Percentiles rank a stretch among this genome's conserved stretches.
These are phyloP conservation scores for Catagonus wagneri DNA, from an alignment of 2,113 vertebrate species.

Conservation along the genomic window DNA sequence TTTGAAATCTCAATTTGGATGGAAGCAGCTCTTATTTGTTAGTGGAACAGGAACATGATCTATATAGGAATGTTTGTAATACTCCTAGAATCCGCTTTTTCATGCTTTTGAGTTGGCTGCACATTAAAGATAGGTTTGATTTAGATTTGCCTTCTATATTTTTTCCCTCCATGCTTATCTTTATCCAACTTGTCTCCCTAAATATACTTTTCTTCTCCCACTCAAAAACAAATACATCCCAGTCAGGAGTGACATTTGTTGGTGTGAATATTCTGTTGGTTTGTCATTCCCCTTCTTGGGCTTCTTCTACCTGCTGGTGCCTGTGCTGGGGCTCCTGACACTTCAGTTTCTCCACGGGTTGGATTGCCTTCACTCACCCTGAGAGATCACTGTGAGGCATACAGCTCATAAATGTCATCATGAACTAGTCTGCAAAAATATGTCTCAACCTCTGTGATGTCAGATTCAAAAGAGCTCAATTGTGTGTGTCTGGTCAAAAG, in stretches of 20 bases:
- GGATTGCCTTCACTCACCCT: constrained; percentile 63
- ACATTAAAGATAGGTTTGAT: constrained; percentile 5
- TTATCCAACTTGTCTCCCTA: not conserved
- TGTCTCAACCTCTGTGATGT: constrained; percentile 22
- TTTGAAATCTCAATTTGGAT: constrained; percentile 16
- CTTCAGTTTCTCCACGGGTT: constrained; percentile 41
- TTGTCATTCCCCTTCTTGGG: not conserved
- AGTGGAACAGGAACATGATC: not conserved
- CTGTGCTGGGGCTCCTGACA: not conserved
- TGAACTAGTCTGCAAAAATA: constrained; percentile 68
- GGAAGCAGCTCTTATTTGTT: constrained; percentile 30
- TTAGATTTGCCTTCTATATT: not conserved
- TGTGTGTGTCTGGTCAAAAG: constrained; percentile 32
- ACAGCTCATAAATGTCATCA: constrained; percentile 79
- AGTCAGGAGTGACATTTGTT: not conserved
- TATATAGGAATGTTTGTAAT: not conserved
- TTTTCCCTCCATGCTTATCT: not conserved
- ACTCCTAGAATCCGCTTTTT: not conserved
- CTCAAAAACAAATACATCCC: not conserved
- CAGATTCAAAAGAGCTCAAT: constrained; percentile 35
- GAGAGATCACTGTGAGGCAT: constrained; percentile 62
- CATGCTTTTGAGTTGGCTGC: not conserved
- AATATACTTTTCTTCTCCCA: not conserved
- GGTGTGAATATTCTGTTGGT: not conserved
- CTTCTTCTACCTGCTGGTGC: constrained; percentile 42